Percentiles rank a stretch among this genome's conserved stretches.
phyloP scores from a whole-genome alignment of 1,140 invertebrate genomes.

The Popillia japonica region DNA sequence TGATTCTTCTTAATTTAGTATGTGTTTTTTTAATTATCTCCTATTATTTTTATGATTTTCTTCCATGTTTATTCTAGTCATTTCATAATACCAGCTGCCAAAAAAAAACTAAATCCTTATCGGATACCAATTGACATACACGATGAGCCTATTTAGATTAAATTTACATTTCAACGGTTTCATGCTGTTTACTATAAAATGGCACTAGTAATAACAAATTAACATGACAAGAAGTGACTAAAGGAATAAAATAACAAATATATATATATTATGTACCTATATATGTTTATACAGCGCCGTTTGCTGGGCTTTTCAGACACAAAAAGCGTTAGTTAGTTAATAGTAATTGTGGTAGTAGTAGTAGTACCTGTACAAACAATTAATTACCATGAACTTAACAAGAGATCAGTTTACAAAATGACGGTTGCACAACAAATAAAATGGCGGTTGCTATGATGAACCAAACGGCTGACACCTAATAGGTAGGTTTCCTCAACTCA shows the following conservation, averaged over 20 bases:
- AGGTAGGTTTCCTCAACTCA: neutral
- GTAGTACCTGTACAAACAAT: conserved; percentile 56
- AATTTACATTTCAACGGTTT: neutral
- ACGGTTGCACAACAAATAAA: conserved; percentile 50
- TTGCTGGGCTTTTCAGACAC: conserved; percentile 24
- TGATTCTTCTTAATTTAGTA: conserved; percentile 30
- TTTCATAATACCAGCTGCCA: conserved; percentile 39
- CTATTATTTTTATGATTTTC: conserved; percentile 32
- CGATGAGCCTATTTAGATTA: conserved; percentile 30
- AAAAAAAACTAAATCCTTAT: conserved; percentile 30
- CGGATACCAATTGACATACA: conserved; percentile 25
- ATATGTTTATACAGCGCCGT: conserved; percentile 31
- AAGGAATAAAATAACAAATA: conserved; percentile 32
- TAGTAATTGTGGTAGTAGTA: conserved; percentile 44
- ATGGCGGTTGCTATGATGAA: conserved; percentile 40
- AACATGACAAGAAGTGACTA: conserved; percentile 33
- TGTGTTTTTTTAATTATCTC: conserved; percentile 23
- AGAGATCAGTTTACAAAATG: conserved; percentile 56
- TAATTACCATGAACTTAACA: conserved; percentile 55
- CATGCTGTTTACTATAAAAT: conserved; percentile 25
- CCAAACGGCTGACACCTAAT: conserved; percentile 38
- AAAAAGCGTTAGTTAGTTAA: conserved; percentile 36
- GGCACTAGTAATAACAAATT: conserved; percentile 42
- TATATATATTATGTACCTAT: conserved; percentile 27
- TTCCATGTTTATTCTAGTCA: conserved; percentile 30